These are phyloP conservation scores for Oncorhynchus kisutch DNA, from an alignment of 2,113 vertebrate genomes.

Conservation along the genomic window DNA sequence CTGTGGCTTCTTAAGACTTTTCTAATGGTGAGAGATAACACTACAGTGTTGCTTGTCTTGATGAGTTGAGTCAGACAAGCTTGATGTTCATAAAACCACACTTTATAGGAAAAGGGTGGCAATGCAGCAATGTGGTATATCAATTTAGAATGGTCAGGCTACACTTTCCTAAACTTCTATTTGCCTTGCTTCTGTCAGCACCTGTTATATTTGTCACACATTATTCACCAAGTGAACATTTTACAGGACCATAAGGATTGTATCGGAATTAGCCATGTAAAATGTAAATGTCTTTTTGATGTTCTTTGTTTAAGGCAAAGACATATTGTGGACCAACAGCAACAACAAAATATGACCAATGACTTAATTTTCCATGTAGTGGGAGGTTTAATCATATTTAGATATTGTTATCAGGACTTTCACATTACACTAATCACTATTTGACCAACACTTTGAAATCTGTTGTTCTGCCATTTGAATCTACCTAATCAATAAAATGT, in stretches of 20 bases:
- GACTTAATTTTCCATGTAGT: slow-evolving; percentile 42
- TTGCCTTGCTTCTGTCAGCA: slow-evolving; percentile 21
- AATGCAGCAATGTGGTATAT: background rate
- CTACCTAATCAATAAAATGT: slow-evolving; percentile 64
- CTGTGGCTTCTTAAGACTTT: slow-evolving; percentile 60
- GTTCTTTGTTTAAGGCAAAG: slow-evolving; percentile 44
- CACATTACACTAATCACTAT: slow-evolving; percentile 38
- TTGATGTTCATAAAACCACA: slow-evolving; percentile 38
- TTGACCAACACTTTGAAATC: slow-evolving; percentile 23
- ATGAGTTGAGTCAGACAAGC: slow-evolving; percentile 53
- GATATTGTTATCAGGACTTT: slow-evolving; percentile 32
- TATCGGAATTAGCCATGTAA: slow-evolving; percentile 57
- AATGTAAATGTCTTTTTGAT: slow-evolving; percentile 37
- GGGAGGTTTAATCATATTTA: slow-evolving; percentile 38
- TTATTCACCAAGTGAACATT: slow-evolving; percentile 51
- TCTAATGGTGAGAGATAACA: slow-evolving; percentile 58
- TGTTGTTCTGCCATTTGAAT: slow-evolving; percentile 47
- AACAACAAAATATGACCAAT: slow-evolving; percentile 38
- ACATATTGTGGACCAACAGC: slow-evolving; percentile 65
- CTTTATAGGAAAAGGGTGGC: slow-evolving; percentile 43
- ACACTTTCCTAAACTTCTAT: slow-evolving; percentile 18
- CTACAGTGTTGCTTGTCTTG: slow-evolving; percentile 58
- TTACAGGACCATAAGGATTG: slow-evolving; percentile 40
- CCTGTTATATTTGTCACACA: slow-evolving; percentile 40
- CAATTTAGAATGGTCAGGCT: background rate